Conservation (phyloP, 2,888 invertebrate genomes). For the Agriotes lineatus region DNA sequence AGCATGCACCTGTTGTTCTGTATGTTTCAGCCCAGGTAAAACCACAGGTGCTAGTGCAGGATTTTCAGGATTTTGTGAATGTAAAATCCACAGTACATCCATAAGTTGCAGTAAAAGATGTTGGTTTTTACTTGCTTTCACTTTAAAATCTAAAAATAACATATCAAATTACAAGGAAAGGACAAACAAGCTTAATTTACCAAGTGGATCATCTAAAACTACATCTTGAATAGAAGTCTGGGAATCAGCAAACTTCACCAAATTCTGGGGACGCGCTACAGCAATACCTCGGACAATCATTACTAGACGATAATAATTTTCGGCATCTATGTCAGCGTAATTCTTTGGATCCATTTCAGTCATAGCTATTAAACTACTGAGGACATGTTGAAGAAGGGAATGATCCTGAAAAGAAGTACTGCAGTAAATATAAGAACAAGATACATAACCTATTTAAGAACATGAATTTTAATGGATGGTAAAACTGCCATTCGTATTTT, state of each 20-base stretch:
- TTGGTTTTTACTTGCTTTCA: slow-evolving; percentile 59
- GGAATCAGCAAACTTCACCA: slow-evolving; percentile 77
- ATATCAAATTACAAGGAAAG: neutral
- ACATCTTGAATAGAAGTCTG: slow-evolving; percentile 68
- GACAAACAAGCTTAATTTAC: too few species aligned
- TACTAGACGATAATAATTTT: slow-evolving; percentile 89
- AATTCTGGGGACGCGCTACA: slow-evolving; percentile 84
- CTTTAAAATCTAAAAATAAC: slow-evolving; percentile 46
- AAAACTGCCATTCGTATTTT: too few species aligned
- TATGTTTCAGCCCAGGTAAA: slow-evolving; percentile 86
- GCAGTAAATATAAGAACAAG: too few species aligned
- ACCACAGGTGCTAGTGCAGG: slow-evolving; percentile 86
- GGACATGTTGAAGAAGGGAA: slow-evolving; percentile 84
- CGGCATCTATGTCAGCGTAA: slow-evolving; percentile 84
- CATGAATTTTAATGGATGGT: too few species aligned
- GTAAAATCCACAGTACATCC: slow-evolving; percentile 79
- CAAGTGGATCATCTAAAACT: slow-evolving; percentile 62
- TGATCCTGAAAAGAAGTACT: slow-evolving; percentile 74
- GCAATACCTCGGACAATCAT: slow-evolving; percentile 88
- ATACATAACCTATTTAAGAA: too few species aligned
- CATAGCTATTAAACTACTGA: slow-evolving; percentile 75
- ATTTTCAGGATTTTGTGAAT: slow-evolving; percentile 77
- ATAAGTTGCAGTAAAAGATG: slow-evolving; percentile 80
- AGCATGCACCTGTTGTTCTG: slow-evolving; percentile 89
- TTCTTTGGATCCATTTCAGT: slow-evolving; percentile 70